Evolutionary conservation across 1,140 invertebrate genomes (phyloP).

Genomic region (Brachionus paranguensis): DNA sequence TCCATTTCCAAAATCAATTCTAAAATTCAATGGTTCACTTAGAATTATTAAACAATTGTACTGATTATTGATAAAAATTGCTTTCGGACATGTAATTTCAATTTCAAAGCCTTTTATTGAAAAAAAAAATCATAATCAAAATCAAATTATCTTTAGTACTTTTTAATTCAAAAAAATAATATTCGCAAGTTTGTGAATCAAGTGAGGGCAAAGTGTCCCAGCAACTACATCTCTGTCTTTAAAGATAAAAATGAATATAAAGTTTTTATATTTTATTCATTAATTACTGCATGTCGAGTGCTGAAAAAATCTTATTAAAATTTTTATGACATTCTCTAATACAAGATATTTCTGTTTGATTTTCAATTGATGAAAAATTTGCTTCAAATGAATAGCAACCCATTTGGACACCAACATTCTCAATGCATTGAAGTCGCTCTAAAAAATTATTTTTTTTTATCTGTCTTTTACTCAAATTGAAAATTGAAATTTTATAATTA

Average conservation of each 20-base stretch:
- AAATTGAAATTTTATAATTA: too few species aligned
- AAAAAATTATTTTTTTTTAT: too few species aligned
- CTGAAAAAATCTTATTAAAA: not conserved
- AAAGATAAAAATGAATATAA: not conserved
- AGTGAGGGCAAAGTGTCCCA: not conserved
- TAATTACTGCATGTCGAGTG: not conserved
- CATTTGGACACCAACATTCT: too few species aligned
- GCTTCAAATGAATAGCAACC: too few species aligned
- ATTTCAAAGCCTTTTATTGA: not conserved
- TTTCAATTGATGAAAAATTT: too few species aligned
- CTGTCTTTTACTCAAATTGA: too few species aligned
- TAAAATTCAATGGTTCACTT: not conserved
- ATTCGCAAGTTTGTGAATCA: not conserved
- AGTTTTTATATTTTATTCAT: not conserved
- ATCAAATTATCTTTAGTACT: not conserved
- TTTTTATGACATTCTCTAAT: too few species aligned
- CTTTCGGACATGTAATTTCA: not conserved
- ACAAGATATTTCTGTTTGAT: too few species aligned
- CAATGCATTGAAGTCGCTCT: too few species aligned
- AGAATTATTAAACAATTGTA: not conserved
- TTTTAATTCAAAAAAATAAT: not conserved
- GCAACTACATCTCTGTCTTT: not conserved
- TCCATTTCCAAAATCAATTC: not conserved
- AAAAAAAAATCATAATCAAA: not conserved
- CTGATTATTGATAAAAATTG: not conserved